These are phyloP conservation scores for Drosophila bifasciata DNA, from an alignment of 1,140 invertebrate genomes.

Conservation along the genomic window DNA sequence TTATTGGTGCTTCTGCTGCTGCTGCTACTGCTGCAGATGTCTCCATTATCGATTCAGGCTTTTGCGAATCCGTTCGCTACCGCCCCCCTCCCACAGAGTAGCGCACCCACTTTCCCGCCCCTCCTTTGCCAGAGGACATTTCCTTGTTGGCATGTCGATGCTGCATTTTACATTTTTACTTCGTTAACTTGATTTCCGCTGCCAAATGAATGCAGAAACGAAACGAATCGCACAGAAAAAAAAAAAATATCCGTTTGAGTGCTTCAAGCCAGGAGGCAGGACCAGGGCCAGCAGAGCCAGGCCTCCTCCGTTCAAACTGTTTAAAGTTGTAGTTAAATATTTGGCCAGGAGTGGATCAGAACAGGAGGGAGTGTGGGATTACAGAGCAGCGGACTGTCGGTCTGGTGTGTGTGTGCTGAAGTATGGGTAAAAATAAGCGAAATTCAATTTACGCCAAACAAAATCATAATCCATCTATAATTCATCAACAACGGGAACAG, in stretches of 20 bases:
- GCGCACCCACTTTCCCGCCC: neutral
- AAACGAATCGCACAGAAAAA: constrained; percentile 44
- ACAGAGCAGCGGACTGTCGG: constrained; percentile 15
- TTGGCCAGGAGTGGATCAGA: constrained; percentile 33
- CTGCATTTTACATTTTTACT: constrained; percentile 80
- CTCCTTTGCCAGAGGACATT: constrained; percentile 40
- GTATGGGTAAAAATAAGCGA: constrained; percentile 60
- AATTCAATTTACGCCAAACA: constrained; percentile 84
- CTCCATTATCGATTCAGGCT: constrained; percentile 47
- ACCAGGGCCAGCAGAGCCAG: neutral
- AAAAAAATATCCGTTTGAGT: constrained; percentile 36
- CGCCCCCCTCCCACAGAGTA: neutral
- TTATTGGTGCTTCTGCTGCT: constrained; percentile 32
- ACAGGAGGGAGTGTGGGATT: neutral
- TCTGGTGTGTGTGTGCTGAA: constrained; percentile 12
- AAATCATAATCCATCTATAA: constrained; percentile 84
- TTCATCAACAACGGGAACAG: constrained; percentile 64
- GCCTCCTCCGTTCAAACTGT: neutral
- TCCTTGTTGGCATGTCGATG: constrained; percentile 53
- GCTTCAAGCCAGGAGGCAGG: constrained; percentile 52
- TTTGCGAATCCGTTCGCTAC: constrained; percentile 17
- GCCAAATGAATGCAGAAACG: constrained; percentile 70
- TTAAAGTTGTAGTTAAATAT: constrained; percentile 64
- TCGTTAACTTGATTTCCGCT: constrained; percentile 81
- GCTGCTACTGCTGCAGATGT: neutral